Percentiles rank a stretch among this genome's conserved stretches.
Evolutionary conservation across 2,888 invertebrate species (phyloP).

Genomic region (Adelognathus sp.): DNA sequence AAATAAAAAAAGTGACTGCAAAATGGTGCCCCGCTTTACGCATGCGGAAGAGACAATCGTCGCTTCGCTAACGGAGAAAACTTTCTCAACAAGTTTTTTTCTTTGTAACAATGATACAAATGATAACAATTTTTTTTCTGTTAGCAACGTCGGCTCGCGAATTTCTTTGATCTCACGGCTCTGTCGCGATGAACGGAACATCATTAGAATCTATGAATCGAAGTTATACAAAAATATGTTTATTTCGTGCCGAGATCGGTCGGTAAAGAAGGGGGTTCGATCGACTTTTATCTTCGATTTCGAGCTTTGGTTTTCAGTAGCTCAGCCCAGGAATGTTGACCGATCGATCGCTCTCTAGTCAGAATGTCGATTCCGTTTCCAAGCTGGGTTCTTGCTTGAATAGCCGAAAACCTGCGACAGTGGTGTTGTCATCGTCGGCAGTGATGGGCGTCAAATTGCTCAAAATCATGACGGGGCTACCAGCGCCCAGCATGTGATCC

Average conservation of each 20-base stretch:
- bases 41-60: constrained; percentile 2
- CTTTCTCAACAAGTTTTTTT: neutral
- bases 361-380: constrained; percentile 81
- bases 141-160: no score
- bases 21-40: constrained; percentile 35
- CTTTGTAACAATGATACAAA: no score
- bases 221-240: neutral
- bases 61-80: neutral
- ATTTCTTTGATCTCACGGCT: no score
- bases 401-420: constrained; percentile 72
- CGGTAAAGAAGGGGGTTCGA: neutral
- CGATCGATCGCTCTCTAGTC: constrained; percentile 67
- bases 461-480: constrained; percentile 82
- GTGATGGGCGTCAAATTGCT: constrained; percentile 81
- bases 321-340: constrained; percentile 11
- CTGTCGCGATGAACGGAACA: no score
- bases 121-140: no score
- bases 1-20: neutral
- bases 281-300: neutral
- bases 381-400: constrained; percentile 84
- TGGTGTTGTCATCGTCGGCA: constrained; percentile 73
- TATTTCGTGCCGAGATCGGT: neutral
- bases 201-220: no score
- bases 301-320: constrained; percentile 7
- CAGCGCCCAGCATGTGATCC: constrained; percentile 76